Percentiles rank a stretch among this genome's conserved stretches.
These are phyloP conservation scores for Embidobia sp. DNA, from an alignment of 2,888 invertebrate species.

Conservation along the genomic window DNA sequence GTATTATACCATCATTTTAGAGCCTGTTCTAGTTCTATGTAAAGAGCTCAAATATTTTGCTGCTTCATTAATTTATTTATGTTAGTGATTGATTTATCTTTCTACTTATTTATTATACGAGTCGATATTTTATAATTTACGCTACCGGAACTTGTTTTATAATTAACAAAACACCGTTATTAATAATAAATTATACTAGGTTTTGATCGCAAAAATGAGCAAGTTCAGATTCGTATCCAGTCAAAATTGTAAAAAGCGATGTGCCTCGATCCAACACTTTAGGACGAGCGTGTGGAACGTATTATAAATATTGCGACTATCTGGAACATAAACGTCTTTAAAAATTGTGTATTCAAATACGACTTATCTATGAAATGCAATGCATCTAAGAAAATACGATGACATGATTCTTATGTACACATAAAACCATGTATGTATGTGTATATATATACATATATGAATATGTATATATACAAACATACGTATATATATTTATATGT, in stretches of 20 bases:
- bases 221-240: slow-evolving; percentile 37
- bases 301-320: slow-evolving; percentile 55
- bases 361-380: slow-evolving; percentile 70
- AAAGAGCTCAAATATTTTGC: too few relatives aligned
- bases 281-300: slow-evolving; percentile 38
- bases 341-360: slow-evolving; percentile 71
- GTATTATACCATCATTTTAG: too few relatives aligned
- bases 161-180: too few relatives aligned
- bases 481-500: slow-evolving; percentile 80
- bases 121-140: too few relatives aligned
- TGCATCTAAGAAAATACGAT: slow-evolving; percentile 74
- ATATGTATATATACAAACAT: slow-evolving; percentile 76
- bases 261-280: slow-evolving; percentile 48
- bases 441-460: slow-evolving; percentile 80
- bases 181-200: too few relatives aligned
- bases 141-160: too few relatives aligned
- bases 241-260: slow-evolving; percentile 42
- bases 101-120: too few relatives aligned
- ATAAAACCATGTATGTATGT: slow-evolving; percentile 77
- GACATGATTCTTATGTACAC: slow-evolving; percentile 79
- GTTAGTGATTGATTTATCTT: too few relatives aligned
- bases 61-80: too few relatives aligned
- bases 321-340: slow-evolving; percentile 65
- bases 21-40: too few relatives aligned
- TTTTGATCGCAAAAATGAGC: too few relatives aligned